A percentile compares a stretch with the other conserved stretches of the same genome.
phyloP scores from a whole-genome alignment of 1,140 invertebrate species.

The Acromyrmex charruanus region DNA sequence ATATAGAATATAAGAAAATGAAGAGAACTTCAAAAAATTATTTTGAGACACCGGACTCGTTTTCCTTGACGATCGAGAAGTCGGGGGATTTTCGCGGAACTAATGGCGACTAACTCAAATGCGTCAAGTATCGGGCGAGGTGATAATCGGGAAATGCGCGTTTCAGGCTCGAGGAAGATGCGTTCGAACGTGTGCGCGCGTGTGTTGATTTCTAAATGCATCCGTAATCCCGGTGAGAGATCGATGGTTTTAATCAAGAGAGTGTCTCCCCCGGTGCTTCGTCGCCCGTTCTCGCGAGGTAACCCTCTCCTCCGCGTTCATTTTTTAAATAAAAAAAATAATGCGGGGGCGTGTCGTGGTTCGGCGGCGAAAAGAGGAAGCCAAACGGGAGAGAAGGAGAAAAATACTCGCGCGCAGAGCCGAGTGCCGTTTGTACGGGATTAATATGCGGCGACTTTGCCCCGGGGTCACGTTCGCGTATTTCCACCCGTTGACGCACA shows the following conservation, averaged over 20 bases:
- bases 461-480: slow-evolving; percentile 36
- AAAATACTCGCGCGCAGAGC: slow-evolving; percentile 5
- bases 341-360: slow-evolving; percentile 27
- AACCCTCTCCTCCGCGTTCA: slow-evolving; percentile 68
- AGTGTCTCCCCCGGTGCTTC: slow-evolving; percentile 77
- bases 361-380: neutral
- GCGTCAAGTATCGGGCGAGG: slow-evolving; percentile 18
- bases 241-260: slow-evolving; percentile 83
- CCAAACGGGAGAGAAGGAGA: neutral
- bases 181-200: slow-evolving; percentile 29
- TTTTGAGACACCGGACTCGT: neutral
- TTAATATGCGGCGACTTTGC: slow-evolving; percentile 57
- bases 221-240: slow-evolving; percentile 76
- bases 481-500: slow-evolving; percentile 48
- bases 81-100: neutral
- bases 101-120: neutral
- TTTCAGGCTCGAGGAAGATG: slow-evolving; percentile 23
- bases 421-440: slow-evolving; percentile 40
- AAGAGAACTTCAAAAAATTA: neutral
- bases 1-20: neutral
- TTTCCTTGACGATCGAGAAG: neutral
- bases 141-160: slow-evolving; percentile 27
- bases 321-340: slow-evolving; percentile 72
- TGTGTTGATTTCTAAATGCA: slow-evolving; percentile 73
- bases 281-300: slow-evolving; percentile 60